phyloP scores from a whole-genome alignment of 2,888 invertebrate species.

The Dysmachus trigonus region DNA sequence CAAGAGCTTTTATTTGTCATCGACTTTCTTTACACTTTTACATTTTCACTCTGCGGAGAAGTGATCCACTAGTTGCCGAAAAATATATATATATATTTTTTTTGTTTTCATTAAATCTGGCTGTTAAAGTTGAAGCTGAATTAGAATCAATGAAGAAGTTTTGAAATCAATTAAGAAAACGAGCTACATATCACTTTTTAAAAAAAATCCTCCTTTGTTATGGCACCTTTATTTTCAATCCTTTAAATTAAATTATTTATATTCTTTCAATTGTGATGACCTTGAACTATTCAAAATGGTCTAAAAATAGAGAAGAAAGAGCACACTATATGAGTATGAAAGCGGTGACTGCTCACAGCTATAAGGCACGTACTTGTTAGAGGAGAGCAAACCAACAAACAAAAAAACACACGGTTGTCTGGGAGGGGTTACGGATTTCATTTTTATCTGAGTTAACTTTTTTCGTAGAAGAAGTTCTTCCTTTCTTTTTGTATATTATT shows the following conservation, averaged over 20 bases:
- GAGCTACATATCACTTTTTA: background rate
- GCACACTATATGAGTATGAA: background rate
- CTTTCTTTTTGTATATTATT: background rate
- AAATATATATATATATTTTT: too few relatives aligned
- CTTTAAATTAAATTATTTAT: background rate
- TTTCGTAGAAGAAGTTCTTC: background rate
- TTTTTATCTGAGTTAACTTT: slow-evolving; percentile 8
- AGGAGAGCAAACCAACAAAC: background rate
- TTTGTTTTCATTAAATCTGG: background rate
- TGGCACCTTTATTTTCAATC: background rate
- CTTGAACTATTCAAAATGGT: background rate
- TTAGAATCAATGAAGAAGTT: background rate
- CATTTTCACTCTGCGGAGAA: background rate
- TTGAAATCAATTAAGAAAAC: background rate
- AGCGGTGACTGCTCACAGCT: background rate
- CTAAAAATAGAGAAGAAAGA: background rate
- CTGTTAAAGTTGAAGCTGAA: background rate
- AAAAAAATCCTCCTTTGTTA: background rate
- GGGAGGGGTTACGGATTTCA: slow-evolving; percentile 10
- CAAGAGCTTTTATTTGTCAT: background rate
- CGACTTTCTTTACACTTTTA: background rate
- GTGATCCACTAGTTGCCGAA: background rate
- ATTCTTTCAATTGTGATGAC: background rate
- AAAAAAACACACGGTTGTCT: background rate
- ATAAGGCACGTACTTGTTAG: background rate